These are phyloP conservation scores for Piprites chloris DNA, from an alignment of 2,113 vertebrate genomes.

Conservation along the genomic window DNA sequence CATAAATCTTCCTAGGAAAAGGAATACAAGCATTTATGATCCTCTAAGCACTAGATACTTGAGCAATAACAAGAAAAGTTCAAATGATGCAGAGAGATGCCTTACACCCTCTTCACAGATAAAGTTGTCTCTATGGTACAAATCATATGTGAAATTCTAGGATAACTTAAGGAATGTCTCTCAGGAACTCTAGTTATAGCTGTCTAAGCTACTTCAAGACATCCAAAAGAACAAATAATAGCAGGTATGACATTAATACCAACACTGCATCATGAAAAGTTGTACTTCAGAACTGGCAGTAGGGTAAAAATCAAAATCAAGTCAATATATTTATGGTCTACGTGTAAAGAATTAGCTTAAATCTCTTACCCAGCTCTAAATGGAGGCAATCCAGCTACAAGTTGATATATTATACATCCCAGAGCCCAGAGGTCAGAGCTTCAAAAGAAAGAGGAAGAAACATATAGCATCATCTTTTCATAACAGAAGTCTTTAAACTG, in stretches of 20 bases:
- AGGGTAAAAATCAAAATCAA: background rate
- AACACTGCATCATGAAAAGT: background rate
- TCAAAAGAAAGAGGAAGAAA: conserved; percentile 6
- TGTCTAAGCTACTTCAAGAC: background rate
- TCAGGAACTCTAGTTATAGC: background rate
- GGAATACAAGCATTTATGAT: background rate
- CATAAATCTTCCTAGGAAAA: background rate
- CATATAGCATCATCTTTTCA: background rate
- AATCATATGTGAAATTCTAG: background rate
- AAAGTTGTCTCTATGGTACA: background rate
- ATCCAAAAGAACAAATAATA: background rate
- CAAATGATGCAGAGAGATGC: background rate
- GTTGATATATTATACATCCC: conserved; percentile 98
- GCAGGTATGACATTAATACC: background rate
- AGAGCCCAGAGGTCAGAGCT: conserved; percentile 97
- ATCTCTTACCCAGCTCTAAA: conserved; percentile 95
- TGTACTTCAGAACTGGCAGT: background rate
- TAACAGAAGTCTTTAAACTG: background rate
- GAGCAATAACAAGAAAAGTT: background rate
- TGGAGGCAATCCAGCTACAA: conserved; percentile 95
- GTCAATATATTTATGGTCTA: background rate
- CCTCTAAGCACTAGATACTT: background rate
- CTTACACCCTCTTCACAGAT: background rate
- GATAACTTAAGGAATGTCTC: background rate
- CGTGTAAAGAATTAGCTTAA: background rate